Conservation (phyloP, 2,888 invertebrate genomes). For the Drosophila nr. medialis region DNA sequence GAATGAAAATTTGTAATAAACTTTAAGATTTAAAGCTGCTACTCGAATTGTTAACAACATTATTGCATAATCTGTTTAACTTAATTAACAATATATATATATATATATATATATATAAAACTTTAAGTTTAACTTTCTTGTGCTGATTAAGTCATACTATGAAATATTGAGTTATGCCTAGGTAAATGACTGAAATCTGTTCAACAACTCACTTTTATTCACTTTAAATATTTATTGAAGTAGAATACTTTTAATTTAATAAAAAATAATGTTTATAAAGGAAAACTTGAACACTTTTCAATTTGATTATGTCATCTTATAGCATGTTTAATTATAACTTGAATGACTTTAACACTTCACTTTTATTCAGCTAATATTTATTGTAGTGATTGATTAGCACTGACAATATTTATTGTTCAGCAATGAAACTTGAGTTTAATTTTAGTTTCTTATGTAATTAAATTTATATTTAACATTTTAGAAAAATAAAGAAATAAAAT, state of each 20-base stretch:
- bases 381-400: not conserved
- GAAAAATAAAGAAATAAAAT: not conserved
- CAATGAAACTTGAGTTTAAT: no score
- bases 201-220: no score
- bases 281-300: not conserved
- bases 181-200: rapidly evolving
- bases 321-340: not conserved
- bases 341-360: not conserved
- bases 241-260: no score
- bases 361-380: not conserved
- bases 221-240: not conserved
- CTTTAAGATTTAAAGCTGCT: not conserved
- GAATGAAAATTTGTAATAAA: not conserved
- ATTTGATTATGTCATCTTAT: not conserved
- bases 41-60: not conserved
- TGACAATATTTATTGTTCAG: not conserved
- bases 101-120: not conserved
- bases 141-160: not conserved
- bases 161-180: not conserved
- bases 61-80: no score
- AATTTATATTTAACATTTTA: no score
- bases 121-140: not conserved
- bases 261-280: not conserved
- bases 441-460: not conserved
- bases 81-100: not conserved